Evolutionary conservation across 2,888 invertebrate genomes (phyloP), one percentile per base, ranked within the genome.

Genomic region (Dolichopus griseipennis): DNA sequence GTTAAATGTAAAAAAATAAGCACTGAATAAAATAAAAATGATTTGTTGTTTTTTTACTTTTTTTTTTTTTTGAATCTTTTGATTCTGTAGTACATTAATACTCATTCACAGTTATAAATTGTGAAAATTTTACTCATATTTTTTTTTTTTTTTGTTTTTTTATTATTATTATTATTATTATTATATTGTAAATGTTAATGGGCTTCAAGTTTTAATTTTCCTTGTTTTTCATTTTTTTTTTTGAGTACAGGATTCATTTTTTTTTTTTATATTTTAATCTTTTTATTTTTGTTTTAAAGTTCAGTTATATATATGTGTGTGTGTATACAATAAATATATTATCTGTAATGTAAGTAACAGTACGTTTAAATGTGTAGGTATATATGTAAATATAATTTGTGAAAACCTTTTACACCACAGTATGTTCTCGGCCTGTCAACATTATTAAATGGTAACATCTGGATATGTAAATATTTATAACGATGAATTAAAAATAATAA

Each of bases 381-480:
- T 27, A 5, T 27, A 27, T 27, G 27, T 5, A 5, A 27, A 27
- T 27, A 5, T 27, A 27, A 27, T 27, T 27, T 27, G 52, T 52
- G 52, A 52, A 52, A 27, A 52, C 18, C 52, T 52, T 27, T 52
- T 12, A 52, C 52, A 52, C 52, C 52, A 52, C 52, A 52, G 52
- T 52, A 52, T 52, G 52, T 52, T 52, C 52, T 52, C 52, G 63
- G 63, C 15, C 27, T 63, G 63, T 63, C 63, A 63, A 63, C 63
- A 27, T 63, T 15, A 63, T 63, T 63, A 27, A 63, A 63, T 27
- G 20, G 63, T 63, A 63, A 63, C 63, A 63, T 63, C 63, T 63
- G 63, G 63, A 63, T 63, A 63, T 63, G 63, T 63, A 63, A 63
- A 63, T 63, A 63, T 63, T 63, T 63, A 63, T 27, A 33, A 33